Percentiles rank a stretch among this genome's conserved stretches.
These are phyloP conservation scores for Tiliqua scincoides DNA, from an alignment of 2,113 vertebrate genomes.

Conservation along the genomic window DNA sequence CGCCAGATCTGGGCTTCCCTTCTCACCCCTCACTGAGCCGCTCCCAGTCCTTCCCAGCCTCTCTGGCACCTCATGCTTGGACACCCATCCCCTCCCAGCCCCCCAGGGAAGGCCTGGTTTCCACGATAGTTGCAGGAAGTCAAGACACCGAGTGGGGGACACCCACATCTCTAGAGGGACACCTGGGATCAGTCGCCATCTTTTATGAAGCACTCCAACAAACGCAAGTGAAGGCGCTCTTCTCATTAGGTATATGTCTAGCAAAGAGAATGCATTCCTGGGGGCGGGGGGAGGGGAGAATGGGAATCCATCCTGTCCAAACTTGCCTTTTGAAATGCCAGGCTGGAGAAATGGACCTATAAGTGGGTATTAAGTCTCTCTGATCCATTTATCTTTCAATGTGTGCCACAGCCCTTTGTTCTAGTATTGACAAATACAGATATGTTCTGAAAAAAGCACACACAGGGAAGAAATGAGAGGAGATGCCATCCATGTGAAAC, in stretches of 20 bases:
- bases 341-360: not conserved
- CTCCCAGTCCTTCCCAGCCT: conserved; percentile 90
- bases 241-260: conserved; percentile 77
- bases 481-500: not conserved
- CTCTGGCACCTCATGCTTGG: conserved; percentile 72
- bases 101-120: conserved; percentile 78
- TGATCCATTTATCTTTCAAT: not conserved
- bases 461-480: not conserved
- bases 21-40: conserved; percentile 78
- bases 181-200: conserved; percentile 91
- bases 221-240: conserved; percentile 77
- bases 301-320: not conserved
- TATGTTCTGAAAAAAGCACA: too few species aligned
- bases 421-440: too few species aligned
- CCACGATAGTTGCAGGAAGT: conserved; percentile 87
- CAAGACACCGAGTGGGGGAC: conserved; percentile 97
- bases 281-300: too few species aligned
- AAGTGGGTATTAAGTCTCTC: not conserved
- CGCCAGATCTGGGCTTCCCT: conserved; percentile 76
- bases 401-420: not conserved
- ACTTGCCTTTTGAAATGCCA: not conserved
- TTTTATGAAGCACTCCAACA: conserved; percentile 91
- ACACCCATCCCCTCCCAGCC: conserved; percentile 57
- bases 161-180: conserved; percentile 92
- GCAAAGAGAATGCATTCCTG: too few species aligned